Base-by-base conservation (phyloP, 2,888 invertebrate species). In the Heteromyza rotundicornis region DNA sequence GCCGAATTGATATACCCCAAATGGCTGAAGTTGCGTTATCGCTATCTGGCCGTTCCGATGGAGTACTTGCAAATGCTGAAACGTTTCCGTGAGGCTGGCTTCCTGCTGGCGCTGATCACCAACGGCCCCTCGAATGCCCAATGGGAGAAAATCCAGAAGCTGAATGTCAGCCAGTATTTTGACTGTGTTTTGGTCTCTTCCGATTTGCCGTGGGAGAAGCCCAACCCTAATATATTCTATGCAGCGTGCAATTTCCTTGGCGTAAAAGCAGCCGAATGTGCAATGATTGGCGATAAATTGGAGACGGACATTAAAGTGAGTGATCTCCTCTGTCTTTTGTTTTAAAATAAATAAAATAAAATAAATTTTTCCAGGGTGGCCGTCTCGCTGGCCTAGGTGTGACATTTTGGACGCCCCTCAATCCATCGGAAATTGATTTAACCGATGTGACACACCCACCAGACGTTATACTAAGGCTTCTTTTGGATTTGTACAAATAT, bases 251-350 rank as follows among this genome's bases (percentile, higher is more conserved):
- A 89, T 76, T 86, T 87, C 78, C 87, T 95, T 61, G 87, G 88
- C 67, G 91, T 94, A 19, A 86, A 89, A 77, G 91, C 94, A 1
- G 84, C 87, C 59, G 87, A 89, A 69, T 94, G 93, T 84, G 86
- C 92, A 72, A 94, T 95, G 93, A 89, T 94, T 75, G 94, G 94
- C 52, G 95, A 95, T 80, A 93, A 92, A 80, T 83, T 94, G 70
- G 93, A 94, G 81, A 94, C 94, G 36, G 95, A 95, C 82, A 93
- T 95, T 74, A 87, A 89, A 84, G 88, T 88, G 7, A 12, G 19
- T 36, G n/a, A n/a, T n/a, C n/a, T n/a, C n/a, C n/a, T n/a, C n/a
- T 20, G 19, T 19, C 7, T 53, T 16, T 14, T 23, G 7, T 8
- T 50, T 19, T 50, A 50, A 50, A 27, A 27, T 35, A 35, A 35